Conservation (phyloP, 2,797 vertebrate genomes). For the Gambelia wislizenii region DNA sequence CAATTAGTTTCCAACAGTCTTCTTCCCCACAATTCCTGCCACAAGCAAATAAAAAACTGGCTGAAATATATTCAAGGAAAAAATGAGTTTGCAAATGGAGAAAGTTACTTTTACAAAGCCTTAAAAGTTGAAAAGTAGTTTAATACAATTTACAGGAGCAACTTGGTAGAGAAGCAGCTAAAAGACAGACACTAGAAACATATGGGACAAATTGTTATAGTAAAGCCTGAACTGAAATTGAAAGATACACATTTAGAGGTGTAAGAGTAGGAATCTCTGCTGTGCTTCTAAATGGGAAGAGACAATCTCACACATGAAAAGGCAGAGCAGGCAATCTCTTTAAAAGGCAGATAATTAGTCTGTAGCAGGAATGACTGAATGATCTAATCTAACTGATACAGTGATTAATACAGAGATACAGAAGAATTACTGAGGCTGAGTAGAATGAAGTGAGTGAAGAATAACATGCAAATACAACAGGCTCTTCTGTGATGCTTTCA, state of each 20-base stretch:
- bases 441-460: background rate
- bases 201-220: background rate
- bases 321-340: background rate
- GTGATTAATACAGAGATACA: background rate
- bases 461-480: background rate
- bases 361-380: background rate
- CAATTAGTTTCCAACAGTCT: background rate
- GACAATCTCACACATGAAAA: background rate
- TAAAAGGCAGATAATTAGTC: background rate
- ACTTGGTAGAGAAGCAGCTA: background rate
- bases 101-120: background rate
- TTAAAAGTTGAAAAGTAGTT: background rate
- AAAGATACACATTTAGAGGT: background rate
- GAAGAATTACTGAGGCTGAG: background rate
- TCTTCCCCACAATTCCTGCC: background rate
- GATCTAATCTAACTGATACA: background rate
- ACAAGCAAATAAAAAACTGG: background rate
- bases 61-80: background rate
- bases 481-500: background rate
- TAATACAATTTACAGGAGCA: background rate
- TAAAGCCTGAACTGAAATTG: background rate
- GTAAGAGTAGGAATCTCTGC: background rate
- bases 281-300: background rate
- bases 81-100: background rate
- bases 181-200: background rate